phyloP scores from a whole-genome alignment of 2,888 invertebrate species.

The Cyclophora punctaria region DNA sequence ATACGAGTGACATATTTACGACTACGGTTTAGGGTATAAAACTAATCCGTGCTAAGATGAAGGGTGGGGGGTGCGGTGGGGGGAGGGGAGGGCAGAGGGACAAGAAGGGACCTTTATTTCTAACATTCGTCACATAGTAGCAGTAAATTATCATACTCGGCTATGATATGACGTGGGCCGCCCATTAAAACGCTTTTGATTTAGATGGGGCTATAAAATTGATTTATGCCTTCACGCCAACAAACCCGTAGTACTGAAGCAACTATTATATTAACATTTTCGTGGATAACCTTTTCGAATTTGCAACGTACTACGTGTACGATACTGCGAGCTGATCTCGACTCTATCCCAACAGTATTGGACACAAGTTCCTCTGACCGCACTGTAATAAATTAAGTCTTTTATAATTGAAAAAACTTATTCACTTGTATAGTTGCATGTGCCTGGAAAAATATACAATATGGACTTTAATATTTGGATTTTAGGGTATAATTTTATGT shows the following conservation, averaged over 20 bases:
- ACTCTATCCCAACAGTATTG: constrained; percentile 11
- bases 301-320: constrained; percentile 50
- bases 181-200: constrained; percentile 77
- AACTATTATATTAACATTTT: constrained; percentile 76
- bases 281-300: constrained; percentile 68
- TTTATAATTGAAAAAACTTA: constrained; percentile 67
- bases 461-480: constrained; percentile 27
- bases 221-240: constrained; percentile 76
- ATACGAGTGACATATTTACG: constrained; percentile 72
- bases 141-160: constrained; percentile 76
- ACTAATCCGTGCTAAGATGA: constrained; percentile 60
- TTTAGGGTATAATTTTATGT: constrained; percentile 32
- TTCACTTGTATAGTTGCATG: constrained; percentile 67
- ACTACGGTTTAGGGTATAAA: constrained; percentile 67
- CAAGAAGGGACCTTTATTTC: constrained; percentile 69
- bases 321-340: constrained; percentile 15
- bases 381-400: constrained; percentile 48
- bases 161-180: constrained; percentile 76
- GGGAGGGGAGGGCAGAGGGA: constrained; percentile 28
- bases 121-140: constrained; percentile 77
- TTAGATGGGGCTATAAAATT: constrained; percentile 77
- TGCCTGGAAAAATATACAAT: constrained; percentile 31
- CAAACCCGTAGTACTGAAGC: constrained; percentile 73
- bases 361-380: constrained; percentile 18
- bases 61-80: constrained; percentile 22